Percentiles rank a stretch among this genome's conserved stretches.
These are phyloP conservation scores for Parascotia fuliginaria DNA, from an alignment of 2,888 invertebrate genomes.

Conservation along the genomic window DNA sequence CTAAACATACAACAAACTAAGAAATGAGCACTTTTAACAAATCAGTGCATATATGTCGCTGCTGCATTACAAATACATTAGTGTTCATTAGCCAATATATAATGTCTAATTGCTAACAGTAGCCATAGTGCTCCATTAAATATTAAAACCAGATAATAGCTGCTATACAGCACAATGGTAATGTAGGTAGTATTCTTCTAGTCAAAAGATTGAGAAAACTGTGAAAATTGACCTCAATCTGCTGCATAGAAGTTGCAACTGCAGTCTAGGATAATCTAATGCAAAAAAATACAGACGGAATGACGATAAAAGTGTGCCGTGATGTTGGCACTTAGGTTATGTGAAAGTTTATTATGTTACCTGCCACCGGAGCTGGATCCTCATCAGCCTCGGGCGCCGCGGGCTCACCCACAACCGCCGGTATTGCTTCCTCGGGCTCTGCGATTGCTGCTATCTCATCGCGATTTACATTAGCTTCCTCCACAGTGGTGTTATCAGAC, in stretches of 20 bases:
- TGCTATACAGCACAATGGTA: not conserved
- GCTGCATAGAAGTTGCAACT: conserved; percentile 7
- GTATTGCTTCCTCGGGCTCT: conserved; percentile 47
- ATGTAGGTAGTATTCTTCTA: not conserved
- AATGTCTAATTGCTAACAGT: conserved; percentile 16
- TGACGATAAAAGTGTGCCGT: conserved; percentile 57
- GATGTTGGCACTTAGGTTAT: conserved; percentile 68
- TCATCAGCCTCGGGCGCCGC: conserved; percentile 44
- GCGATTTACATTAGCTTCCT: conserved; percentile 62
- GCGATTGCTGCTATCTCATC: conserved; percentile 55
- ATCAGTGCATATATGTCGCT: conserved; percentile 15
- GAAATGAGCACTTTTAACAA: conserved; percentile 1
- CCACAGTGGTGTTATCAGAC: conserved; percentile 73
- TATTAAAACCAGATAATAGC: conserved; percentile 8
- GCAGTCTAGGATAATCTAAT: conserved; percentile 24
- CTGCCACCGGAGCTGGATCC: conserved; percentile 46
- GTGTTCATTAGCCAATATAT: conserved; percentile 2
- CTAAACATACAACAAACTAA: not conserved
- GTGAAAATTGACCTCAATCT: conserved; percentile 24
- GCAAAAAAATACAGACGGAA: conserved; percentile 37
- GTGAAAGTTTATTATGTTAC: conserved; percentile 68
- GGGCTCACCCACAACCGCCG: conserved; percentile 47
- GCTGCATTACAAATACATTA: conserved; percentile 19
- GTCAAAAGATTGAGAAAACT: not conserved
- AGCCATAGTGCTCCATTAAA: conserved; percentile 11